Base-by-base conservation (phyloP, 1,140 invertebrate genomes). In the Drosophila nannoptera region DNA sequence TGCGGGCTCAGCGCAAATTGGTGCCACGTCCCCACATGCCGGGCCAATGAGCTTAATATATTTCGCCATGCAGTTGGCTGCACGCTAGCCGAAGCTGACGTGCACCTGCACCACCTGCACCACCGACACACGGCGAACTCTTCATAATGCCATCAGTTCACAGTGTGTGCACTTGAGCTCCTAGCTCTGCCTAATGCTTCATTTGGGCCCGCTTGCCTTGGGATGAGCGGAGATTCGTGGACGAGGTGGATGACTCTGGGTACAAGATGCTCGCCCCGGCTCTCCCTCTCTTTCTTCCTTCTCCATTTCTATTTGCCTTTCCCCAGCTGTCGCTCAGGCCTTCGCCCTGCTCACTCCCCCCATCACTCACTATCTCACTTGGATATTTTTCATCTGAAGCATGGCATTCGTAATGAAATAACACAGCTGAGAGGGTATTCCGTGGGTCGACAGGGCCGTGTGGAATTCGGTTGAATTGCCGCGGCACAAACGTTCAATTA, bases 401-500 rank as follows among this genome's bases (percentile, higher is more conserved):
- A 22, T 22, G 22, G 22, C 22, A 22, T 22, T 22, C 22, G 22
- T 22, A 22, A 38, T 38, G 12, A 42, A 42, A 12, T 4, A 40
- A 12, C 11, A n/a, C 8, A 36, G 11, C 12, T 6, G 5, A 14
- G 29, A 29, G 50, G 29, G 36, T 5, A 53, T 36, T 7, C 32
- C 9, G 16, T 14, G 36, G 40, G 11, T 8, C 31, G 45, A 14
- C 40, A 29, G 22, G 45, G 50, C 35, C 66, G 38, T 61, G 59
- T 53, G 43, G 56, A 73, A 68, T 61, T 54, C 50, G 78, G 72
- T 75, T 78, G 75, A 72, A 36, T 31, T 68, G 54, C 58, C 60
- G 22, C 49, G 48, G 65, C 50, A 58, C 65, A 77, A 77, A 67
- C 49, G 66, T 81, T 81, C 62, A 81, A 81, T 81, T 81, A 77